A percentile compares a stretch with the other conserved stretches of the same genome.
Evolutionary conservation across 2,797 vertebrate genomes (phyloP).

Genomic region (Sebastes taczanowskii): DNA sequence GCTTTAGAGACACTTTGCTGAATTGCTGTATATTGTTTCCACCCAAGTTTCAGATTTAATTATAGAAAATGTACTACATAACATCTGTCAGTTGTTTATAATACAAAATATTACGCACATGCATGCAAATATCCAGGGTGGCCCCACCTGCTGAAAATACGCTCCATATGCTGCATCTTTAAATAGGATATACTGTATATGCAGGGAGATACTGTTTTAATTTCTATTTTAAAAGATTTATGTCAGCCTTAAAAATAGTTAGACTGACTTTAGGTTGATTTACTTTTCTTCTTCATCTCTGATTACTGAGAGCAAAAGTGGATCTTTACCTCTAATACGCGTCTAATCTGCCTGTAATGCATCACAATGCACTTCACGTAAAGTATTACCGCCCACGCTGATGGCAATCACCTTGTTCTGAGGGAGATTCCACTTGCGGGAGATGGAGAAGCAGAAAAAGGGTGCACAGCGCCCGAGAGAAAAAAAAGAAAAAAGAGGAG

Average conservation of each 20-base stretch:
- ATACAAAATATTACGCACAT: background rate
- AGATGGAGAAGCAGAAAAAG: conserved; percentile 29
- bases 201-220: background rate
- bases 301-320: conserved; percentile 16
- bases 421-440: conserved; percentile 32
- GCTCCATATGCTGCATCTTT: background rate
- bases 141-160: background rate
- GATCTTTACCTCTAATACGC: conserved; percentile 32
- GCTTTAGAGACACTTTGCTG: background rate
- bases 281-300: background rate
- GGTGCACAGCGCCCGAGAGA: conserved; percentile 4
- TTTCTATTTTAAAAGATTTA: background rate
- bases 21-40: background rate
- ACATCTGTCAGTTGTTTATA: background rate
- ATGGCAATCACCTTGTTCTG: conserved; percentile 36
- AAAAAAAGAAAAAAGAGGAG: conserved; percentile 18
- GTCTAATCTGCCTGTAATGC: conserved; percentile 41
- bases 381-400: conserved; percentile 35
- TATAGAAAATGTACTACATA: background rate
- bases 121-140: background rate
- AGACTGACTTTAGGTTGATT: background rate
- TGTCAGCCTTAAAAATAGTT: background rate
- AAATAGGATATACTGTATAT: background rate
- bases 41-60: background rate
- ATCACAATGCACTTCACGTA: conserved; percentile 31